Evolutionary conservation across 2,113 vertebrate genomes (phyloP).

Genomic region (Leucoraja erinaceus): DNA sequence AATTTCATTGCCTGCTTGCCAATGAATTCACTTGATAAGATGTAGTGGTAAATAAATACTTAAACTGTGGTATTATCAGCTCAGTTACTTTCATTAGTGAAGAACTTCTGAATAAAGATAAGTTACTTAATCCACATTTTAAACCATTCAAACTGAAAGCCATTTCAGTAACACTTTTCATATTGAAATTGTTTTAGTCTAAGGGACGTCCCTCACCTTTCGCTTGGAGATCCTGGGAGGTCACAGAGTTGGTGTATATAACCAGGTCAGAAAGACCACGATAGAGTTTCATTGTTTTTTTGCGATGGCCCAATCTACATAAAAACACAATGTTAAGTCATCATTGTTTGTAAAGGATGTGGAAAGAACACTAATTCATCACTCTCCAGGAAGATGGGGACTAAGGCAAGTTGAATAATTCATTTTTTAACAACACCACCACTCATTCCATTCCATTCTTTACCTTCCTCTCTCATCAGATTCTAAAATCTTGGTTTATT

Average conservation of each 20-base stretch:
- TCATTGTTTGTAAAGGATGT: neutral
- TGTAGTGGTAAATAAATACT: neutral
- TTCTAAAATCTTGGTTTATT: no score
- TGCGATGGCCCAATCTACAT: slow-evolving; percentile 68
- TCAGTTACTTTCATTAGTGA: neutral
- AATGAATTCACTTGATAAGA: neutral
- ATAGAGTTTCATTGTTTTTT: slow-evolving; percentile 90
- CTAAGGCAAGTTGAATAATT: neutral
- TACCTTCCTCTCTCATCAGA: no score
- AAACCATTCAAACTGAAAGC: neutral
- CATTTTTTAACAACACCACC: neutral
- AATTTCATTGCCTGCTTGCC: neutral
- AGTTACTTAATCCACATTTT: slow-evolving; percentile 6
- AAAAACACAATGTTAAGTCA: neutral
- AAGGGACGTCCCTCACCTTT: slow-evolving; percentile 64
- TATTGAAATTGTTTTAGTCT: neutral
- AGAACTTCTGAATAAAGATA: neutral
- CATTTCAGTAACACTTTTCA: neutral
- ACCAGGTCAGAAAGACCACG: slow-evolving; percentile 89
- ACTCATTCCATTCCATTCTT: no score
- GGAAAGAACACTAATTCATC: neutral
- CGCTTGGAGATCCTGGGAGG: slow-evolving; percentile 83
- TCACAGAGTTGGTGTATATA: slow-evolving; percentile 87
- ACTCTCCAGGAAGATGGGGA: neutral
- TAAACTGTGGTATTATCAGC: neutral